Evolutionary conservation across 2,113 vertebrate genomes (phyloP), one percentile per base, ranked within the genome.

Genomic region (Xiphias gladius): DNA sequence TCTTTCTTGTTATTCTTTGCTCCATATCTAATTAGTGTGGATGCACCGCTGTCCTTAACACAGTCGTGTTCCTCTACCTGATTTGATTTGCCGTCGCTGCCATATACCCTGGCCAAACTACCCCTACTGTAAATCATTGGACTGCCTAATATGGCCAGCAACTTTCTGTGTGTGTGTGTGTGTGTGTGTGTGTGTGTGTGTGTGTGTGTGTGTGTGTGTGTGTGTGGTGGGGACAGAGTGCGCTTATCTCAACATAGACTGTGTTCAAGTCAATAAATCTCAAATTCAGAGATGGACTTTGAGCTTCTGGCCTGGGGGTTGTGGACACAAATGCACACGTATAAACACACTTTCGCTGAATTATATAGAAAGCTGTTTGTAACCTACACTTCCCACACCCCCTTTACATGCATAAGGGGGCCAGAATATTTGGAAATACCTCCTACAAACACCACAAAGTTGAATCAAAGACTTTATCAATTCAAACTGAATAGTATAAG

Each of bases 31-130:
- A 86, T 93, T 90, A 89, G 69, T 57, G 67, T 26, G 62, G 86
- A 67, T 2, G 24, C 85, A 84, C 79, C 43, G 24, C 82, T 90
- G 83, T 80, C 86, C 75, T 87, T 93, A 93, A 88, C 83, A 66
- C 85, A 80, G 84, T 71, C 71, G 73, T 86, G 76, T 78, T 89
- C 79, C 62, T 84, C 68, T 46, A 65, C 35, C 69, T 94, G 87
- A 95, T 95, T 93, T 67, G 80, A 94, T 95, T 94, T 90, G n/a
- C 65, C 22, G 55, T 69, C 54, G 71, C 76, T 78, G 59, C 88
- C 57, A 41, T 58, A 58, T 68, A 64, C 79, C 75, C 67, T 73
- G 83, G 61, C 48, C 55, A 46, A 50, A 35, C 71, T 67, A 50
- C 10, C 63, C 57, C 35, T 37, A 26, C 71, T 86, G 66, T 92